A percentile compares a stretch with the other conserved stretches of the same genome.
Evolutionary conservation across 2,888 invertebrate genomes (phyloP).

Genomic region (Ligdia adustata): DNA sequence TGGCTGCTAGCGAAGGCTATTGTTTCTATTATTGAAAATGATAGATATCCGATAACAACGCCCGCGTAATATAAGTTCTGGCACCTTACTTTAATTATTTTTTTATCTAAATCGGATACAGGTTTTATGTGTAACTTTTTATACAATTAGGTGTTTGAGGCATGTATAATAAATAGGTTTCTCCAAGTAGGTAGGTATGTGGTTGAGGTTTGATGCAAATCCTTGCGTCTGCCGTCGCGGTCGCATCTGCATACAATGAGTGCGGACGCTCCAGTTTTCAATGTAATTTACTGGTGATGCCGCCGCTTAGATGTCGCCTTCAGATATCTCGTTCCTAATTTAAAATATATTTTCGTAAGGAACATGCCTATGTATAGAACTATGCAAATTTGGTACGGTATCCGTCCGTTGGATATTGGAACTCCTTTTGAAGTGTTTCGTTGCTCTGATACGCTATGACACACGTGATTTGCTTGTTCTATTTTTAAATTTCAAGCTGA

Average conservation of each 20-base stretch:
- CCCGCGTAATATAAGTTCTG: constrained; percentile 29
- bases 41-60: constrained; percentile 57
- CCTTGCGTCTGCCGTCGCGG: constrained; percentile 53
- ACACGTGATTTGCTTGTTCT: not conserved
- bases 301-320: constrained; percentile 72
- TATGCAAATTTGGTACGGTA: constrained; percentile 24
- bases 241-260: constrained; percentile 80
- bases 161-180: no score
- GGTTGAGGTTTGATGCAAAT: constrained; percentile 73
- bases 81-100: constrained; percentile 42
- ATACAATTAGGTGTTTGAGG: constrained; percentile 52
- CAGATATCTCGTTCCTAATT: constrained; percentile 73
- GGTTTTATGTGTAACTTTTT: not conserved
- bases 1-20: constrained; percentile 69
- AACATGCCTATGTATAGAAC: constrained; percentile 22
- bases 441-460: not conserved
- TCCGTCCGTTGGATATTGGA: constrained; percentile 1
- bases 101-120: not conserved
- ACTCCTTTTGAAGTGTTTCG: constrained; percentile 11
- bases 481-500: no score
- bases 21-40: constrained; percentile 79
- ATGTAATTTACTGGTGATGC: constrained; percentile 73
- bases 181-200: constrained; percentile 34
- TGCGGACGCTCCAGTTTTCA: constrained; percentile 69
- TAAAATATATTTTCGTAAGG: constrained; percentile 54